Base-by-base conservation (phyloP, 2,888 invertebrate species). In the Spatulosminthurus flaviceps region DNA sequence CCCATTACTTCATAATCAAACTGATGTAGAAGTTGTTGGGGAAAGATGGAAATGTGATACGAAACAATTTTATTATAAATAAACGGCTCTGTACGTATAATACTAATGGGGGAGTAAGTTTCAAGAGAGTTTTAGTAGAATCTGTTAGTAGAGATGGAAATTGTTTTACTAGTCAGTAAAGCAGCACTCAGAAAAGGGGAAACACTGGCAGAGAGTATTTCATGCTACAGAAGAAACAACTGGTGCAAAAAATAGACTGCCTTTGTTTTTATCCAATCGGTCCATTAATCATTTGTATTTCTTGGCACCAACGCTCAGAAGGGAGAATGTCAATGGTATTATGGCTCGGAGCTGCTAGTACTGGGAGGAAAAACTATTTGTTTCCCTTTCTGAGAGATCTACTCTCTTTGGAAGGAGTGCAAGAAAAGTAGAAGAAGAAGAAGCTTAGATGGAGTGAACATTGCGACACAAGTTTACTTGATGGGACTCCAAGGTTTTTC, bases 251-350 rank as follows among this genome's bases (percentile, higher is more conserved):
- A 9, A 9, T 41, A 41, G 41, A 41, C 7, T 41, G 13, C 9
- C 16, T 19, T 51, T 51, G 51, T 51, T 51, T 51, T 51, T 51
- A 2, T 16, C 16, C n/a, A 51, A 19, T 51, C 51, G n/a, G 13
- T 13, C 29, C 75, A 75, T 75, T 75, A 75, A 75, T 66, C 64
- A 34, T 75, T 29, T 75, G 60, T 60, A 29, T 64, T 75, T 67
- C 28, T 75, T 75, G 75, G 75, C 75, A 41, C 64, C 22, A n/a
- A n/a, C 21, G 41, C 64, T 64, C 7, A 19, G 16, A 5, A 51
- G n/a, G 5, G 16, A 51, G 16, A 51, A 51, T 51, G 51, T 51
- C 51, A 51, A 51, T 51, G 16, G n/a, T 51, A 19, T n/a, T 13
- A 13, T 51, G 51, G 19, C 51, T 51, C 16, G 16, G 51, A 51